Percentiles rank a stretch among this genome's conserved stretches.
Evolutionary conservation across 2,113 vertebrate species (phyloP).

Genomic region (Eleginops maclovinus): DNA sequence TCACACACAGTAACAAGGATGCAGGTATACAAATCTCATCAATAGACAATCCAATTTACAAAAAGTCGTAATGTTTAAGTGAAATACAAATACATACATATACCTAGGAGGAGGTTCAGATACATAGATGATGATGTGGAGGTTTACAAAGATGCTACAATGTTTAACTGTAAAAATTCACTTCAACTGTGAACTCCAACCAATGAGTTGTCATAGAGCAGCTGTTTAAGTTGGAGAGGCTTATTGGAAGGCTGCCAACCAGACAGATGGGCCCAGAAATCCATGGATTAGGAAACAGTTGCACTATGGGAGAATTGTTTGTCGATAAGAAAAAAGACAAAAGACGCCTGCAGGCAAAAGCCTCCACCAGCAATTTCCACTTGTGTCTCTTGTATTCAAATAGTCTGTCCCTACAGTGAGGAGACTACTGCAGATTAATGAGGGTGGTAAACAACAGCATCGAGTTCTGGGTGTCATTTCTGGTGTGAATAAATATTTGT

Average conservation of each 20-base stretch:
- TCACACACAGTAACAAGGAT: not conserved
- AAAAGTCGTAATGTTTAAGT: too few species aligned
- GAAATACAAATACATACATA: too few species aligned
- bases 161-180: too few species aligned
- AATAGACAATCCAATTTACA: too few species aligned
- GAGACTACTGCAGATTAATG: slow-evolving; percentile 18
- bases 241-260: slow-evolving; percentile 39
- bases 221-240: slow-evolving; percentile 41
- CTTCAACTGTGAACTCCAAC: not conserved
- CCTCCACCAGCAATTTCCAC: slow-evolving; percentile 10
- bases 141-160: too few species aligned
- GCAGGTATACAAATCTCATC: not conserved
- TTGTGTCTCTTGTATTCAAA: slow-evolving; percentile 15
- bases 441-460: slow-evolving; percentile 38
- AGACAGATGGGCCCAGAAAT: slow-evolving; percentile 52
- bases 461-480: slow-evolving; percentile 22
- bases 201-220: slow-evolving; percentile 51
- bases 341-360: slow-evolving; percentile 26
- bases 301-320: slow-evolving; percentile 25
- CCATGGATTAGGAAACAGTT: slow-evolving; percentile 46
- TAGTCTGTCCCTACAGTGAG: not conserved
- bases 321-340: slow-evolving; percentile 12
- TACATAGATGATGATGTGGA: too few species aligned
- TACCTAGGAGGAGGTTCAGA: too few species aligned
- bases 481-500: slow-evolving; percentile 43